Evolutionary conservation across 2,888 invertebrate species (phyloP).

Genomic region (Taphrorychus bicolor): DNA sequence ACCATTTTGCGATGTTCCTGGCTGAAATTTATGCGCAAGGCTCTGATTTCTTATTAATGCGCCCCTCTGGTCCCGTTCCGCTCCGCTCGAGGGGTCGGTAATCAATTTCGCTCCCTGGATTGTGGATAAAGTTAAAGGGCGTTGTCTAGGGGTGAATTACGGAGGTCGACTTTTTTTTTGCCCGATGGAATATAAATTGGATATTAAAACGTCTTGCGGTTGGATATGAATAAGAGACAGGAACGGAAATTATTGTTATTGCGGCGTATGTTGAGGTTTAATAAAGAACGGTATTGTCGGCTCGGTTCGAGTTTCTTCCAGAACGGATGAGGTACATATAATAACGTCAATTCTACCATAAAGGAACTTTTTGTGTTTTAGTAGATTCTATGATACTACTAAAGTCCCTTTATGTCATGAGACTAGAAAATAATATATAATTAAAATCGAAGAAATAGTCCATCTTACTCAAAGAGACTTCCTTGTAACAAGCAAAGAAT

Average conservation of each 20-base stretch:
- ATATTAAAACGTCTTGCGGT: conserved; percentile 24
- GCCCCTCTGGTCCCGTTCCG: conserved; percentile 20
- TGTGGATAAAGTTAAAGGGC: conserved; percentile 40
- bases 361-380: too few relatives aligned
- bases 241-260: not conserved
- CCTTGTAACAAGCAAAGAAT: too few relatives aligned
- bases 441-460: too few relatives aligned
- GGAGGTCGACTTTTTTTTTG: conserved; percentile 27
- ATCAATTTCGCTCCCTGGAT: conserved; percentile 38
- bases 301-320: too few relatives aligned
- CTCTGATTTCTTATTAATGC: conserved; percentile 42
- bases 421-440: too few relatives aligned
- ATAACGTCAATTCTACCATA: too few relatives aligned
- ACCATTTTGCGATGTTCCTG: conserved; percentile 41
- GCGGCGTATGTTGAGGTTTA: too few relatives aligned
- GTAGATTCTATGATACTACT: too few relatives aligned
- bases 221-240: not conserved
- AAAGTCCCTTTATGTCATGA: too few relatives aligned
- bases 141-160: conserved; percentile 38
- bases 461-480: too few relatives aligned
- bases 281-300: too few relatives aligned
- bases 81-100: conserved; percentile 21
- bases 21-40: conserved; percentile 41
- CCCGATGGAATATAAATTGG: conserved; percentile 39
- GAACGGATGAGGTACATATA: too few relatives aligned